These are phyloP conservation scores for Caenorhabditis sulstoni DNA, from an alignment of 2,888 invertebrate species.

Conservation along the genomic window DNA sequence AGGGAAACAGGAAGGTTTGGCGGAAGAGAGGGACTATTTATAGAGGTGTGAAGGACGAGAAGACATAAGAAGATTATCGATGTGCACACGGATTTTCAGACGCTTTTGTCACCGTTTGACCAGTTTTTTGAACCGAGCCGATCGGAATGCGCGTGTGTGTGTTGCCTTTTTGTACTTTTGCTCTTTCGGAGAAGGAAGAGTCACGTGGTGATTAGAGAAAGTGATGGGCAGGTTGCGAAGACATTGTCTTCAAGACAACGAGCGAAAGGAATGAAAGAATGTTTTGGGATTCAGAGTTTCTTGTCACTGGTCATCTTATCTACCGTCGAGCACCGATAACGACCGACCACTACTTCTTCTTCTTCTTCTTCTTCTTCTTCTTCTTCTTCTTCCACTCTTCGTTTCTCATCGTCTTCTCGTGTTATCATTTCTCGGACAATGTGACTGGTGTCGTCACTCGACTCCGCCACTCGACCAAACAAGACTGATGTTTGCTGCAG, in stretches of 20 bases:
- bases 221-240: neutral
- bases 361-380: constrained; percentile 5
- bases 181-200: constrained; percentile 9
- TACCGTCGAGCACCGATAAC: neutral
- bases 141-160: constrained; percentile 6
- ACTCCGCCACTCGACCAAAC: constrained; percentile 13
- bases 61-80: constrained; percentile 38
- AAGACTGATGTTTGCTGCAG: constrained; percentile 50
- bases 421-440: constrained; percentile 50
- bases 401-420: constrained; percentile 7
- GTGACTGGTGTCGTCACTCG: constrained; percentile 41
- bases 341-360: constrained; percentile 17
- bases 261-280: neutral
- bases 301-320: constrained; percentile 41
- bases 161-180: constrained; percentile 16
- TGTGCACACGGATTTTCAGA: neutral
- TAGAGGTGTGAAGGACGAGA: constrained; percentile 20
- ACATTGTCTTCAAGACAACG: neutral
- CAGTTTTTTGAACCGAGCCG: constrained; percentile 19
- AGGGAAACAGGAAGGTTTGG: constrained; percentile 1
- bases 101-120: constrained; percentile 30
- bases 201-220: constrained; percentile 18
- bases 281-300: no score
- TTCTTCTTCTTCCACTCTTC: constrained; percentile 7
- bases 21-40: constrained; percentile 16